phyloP scores from a whole-genome alignment of 2,113 vertebrate genomes.

The Bucco capensis region DNA sequence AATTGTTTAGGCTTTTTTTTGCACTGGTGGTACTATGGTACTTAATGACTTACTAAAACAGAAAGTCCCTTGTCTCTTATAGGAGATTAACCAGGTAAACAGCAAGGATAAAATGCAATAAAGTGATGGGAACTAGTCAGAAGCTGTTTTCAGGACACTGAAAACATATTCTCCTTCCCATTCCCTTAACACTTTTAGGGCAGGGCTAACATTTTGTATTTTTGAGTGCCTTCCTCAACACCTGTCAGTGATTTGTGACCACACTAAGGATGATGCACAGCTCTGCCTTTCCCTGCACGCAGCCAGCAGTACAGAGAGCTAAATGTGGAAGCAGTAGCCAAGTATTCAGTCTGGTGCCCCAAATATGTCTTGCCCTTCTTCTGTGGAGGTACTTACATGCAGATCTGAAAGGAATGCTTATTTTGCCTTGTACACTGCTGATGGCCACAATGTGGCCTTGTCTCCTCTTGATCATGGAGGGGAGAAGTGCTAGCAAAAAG shows the following conservation, averaged over 20 bases:
- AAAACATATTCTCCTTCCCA: neutral
- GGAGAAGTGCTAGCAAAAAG: constrained; percentile 79
- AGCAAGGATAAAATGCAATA: neutral
- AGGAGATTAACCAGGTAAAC: neutral
- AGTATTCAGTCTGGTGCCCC: neutral
- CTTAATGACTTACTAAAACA: neutral
- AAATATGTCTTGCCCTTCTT: neutral
- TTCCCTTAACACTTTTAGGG: neutral
- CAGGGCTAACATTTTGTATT: neutral
- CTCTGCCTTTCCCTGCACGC: neutral
- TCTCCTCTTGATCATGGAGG: constrained; percentile 85
- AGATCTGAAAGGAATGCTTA: constrained; percentile 91
- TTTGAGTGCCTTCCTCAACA: neutral
- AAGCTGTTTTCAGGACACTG: neutral
- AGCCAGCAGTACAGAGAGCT: neutral
- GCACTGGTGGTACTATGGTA: neutral
- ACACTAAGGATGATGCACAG: neutral
- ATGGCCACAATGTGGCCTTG: constrained; percentile 88
- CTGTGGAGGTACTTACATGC: constrained; percentile 84
- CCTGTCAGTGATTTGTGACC: neutral
- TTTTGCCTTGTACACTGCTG: constrained; percentile 95
- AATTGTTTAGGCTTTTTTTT: neutral
- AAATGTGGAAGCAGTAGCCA: neutral
- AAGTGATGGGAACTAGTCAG: neutral
- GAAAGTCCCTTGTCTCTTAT: neutral